Evolutionary conservation across 2,888 invertebrate genomes (phyloP).

Genomic region (Ischnura elegans): DNA sequence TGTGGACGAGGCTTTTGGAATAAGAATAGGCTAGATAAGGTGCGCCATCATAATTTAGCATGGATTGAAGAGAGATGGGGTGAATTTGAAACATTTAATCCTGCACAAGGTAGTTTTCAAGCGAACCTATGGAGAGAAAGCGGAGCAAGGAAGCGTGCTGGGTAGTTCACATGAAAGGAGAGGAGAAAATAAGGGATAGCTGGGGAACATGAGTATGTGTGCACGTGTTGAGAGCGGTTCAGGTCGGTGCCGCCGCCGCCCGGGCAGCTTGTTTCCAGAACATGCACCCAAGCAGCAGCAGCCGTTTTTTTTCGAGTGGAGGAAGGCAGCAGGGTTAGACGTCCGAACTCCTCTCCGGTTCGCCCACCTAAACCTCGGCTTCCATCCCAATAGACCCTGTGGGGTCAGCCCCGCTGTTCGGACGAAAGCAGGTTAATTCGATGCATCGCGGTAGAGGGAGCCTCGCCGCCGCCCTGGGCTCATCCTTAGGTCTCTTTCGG

Average conservation of each 20-base stretch:
- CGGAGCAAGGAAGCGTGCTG: too few relatives aligned
- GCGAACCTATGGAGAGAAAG: too few relatives aligned
- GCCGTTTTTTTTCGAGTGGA: background rate
- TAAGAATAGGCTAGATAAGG: too few relatives aligned
- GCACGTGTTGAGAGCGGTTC: constrained; percentile 18
- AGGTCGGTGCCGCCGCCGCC: constrained; percentile 48
- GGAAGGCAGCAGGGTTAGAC: background rate
- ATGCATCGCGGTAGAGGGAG: constrained; percentile 42
- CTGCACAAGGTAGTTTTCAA: too few relatives aligned
- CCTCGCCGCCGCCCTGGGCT: background rate
- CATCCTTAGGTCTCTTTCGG: constrained; percentile 42
- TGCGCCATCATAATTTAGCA: too few relatives aligned
- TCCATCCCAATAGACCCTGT: background rate
- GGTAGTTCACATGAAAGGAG: background rate
- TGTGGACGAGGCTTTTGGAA: too few relatives aligned
- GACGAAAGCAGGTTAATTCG: constrained; percentile 62
- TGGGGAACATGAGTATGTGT: background rate
- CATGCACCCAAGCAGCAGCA: constrained; percentile 52
- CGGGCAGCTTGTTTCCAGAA: constrained; percentile 53
- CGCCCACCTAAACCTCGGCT: constrained; percentile 4
- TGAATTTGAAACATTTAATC: too few relatives aligned
- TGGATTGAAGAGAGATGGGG: too few relatives aligned
- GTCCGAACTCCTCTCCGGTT: background rate
- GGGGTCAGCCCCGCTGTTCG: constrained; percentile 48
- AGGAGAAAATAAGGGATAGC: background rate